Percentiles rank a stretch among this genome's conserved stretches.
phyloP scores from a whole-genome alignment of 2,888 invertebrate species.

The Lymantria dispar region DNA sequence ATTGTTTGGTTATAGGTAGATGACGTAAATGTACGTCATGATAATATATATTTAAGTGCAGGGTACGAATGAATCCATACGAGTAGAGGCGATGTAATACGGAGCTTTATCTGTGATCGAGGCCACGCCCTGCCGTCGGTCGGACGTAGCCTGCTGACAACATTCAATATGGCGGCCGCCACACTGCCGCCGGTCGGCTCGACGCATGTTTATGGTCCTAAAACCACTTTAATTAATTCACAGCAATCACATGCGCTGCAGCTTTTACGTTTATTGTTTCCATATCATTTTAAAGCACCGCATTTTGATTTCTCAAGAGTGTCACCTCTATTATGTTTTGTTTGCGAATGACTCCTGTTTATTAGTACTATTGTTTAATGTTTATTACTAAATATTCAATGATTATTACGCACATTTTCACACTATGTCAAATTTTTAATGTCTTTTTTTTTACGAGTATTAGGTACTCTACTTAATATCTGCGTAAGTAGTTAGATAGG shows the following conservation, averaged over 20 bases:
- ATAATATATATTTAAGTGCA: slow-evolving; percentile 6
- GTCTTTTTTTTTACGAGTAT: not conserved
- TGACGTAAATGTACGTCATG: slow-evolving; percentile 1
- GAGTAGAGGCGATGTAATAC: slow-evolving; percentile 18
- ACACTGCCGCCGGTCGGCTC: slow-evolving; percentile 27
- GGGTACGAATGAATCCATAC: slow-evolving; percentile 9
- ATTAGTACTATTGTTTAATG: slow-evolving; percentile 52
- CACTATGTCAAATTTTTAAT: slow-evolving; percentile 34
- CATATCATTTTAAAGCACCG: slow-evolving; percentile 75
- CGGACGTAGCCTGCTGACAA: slow-evolving; percentile 26
- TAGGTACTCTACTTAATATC: not conserved
- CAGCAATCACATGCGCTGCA: slow-evolving; percentile 74
- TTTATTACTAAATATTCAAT: slow-evolving; percentile 44
- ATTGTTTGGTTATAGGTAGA: slow-evolving; percentile 3
- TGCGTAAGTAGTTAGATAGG: not conserved
- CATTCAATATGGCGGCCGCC: slow-evolving; percentile 40
- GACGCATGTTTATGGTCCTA: slow-evolving; percentile 64
- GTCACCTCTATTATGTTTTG: slow-evolving; percentile 69
- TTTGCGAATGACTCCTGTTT: slow-evolving; percentile 52
- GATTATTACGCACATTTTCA: slow-evolving; percentile 60
- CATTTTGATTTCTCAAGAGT: slow-evolving; percentile 80
- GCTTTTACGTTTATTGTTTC: slow-evolving; percentile 80
- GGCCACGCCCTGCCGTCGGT: slow-evolving; percentile 47
- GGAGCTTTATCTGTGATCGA: slow-evolving; percentile 69
- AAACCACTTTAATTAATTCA: slow-evolving; percentile 81